Conservation (phyloP, 2,797 vertebrate species). For the Sarcophilus harrisii region DNA sequence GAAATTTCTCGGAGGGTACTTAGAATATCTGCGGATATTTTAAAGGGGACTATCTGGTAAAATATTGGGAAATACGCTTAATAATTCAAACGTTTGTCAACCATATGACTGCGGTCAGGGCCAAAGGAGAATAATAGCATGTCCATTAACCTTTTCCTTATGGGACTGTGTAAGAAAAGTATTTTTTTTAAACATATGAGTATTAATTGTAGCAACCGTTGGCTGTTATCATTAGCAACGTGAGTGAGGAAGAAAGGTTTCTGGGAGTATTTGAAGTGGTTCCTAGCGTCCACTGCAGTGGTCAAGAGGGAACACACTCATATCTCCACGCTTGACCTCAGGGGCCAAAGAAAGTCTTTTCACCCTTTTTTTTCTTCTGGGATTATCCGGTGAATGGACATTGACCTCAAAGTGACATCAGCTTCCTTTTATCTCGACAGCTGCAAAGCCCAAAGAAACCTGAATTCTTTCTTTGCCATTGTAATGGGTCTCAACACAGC, state of each 20-base stretch:
- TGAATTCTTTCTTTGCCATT: constrained; percentile 97
- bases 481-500: constrained; percentile 98
- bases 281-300: rapidly evolving
- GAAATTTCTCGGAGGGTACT: neutral
- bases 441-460: constrained; percentile 96
- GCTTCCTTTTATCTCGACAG: constrained; percentile 83
- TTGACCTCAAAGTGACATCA: constrained; percentile 51
- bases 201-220: neutral
- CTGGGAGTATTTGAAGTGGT: neutral
- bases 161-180: neutral
- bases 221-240: neutral
- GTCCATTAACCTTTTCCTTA: neutral
- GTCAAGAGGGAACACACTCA: rapidly evolving
- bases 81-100: neutral
- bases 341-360: constrained; percentile 63
- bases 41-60: neutral
- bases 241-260: neutral
- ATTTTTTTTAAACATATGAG: neutral
- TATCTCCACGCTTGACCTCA: constrained; percentile 33
- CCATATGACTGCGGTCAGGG: neutral
- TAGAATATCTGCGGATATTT: neutral
- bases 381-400: constrained; percentile 54
- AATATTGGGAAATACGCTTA: neutral
- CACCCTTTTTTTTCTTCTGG: constrained; percentile 52
- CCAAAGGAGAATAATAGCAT: neutral